Evolutionary conservation across 2,797 vertebrate species (phyloP).

Genomic region (Glyptemys insculpta): DNA sequence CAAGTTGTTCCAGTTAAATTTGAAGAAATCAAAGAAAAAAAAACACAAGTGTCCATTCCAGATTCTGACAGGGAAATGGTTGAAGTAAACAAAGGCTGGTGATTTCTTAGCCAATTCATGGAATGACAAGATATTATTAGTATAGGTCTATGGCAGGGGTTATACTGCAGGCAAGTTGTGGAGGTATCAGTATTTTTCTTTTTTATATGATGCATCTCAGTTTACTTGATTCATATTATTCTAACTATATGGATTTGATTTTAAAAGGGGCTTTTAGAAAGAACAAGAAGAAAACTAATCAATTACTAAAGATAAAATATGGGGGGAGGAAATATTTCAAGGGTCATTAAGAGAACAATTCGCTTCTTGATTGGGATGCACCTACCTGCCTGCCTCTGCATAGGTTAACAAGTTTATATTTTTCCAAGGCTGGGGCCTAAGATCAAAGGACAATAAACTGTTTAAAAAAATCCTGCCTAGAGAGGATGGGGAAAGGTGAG

Average conservation of each 20-base stretch:
- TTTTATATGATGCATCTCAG: not conserved
- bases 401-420: not conserved
- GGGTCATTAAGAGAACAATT: not conserved
- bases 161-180: not conserved
- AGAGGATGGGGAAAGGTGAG: not conserved
- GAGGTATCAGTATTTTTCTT: not conserved
- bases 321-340: not conserved
- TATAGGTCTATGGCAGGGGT: not conserved
- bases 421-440: not conserved
- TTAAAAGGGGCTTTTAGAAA: not conserved
- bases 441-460: not conserved
- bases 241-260: not conserved
- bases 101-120: not conserved
- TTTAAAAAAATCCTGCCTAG: not conserved
- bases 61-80: not conserved
- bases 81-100: not conserved
- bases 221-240: not conserved
- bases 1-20: fast-evolving
- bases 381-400: not conserved
- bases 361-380: not conserved
- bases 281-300: not conserved
- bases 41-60: not conserved
- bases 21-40: not conserved
- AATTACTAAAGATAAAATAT: not conserved
- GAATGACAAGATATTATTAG: not conserved